phyloP scores from a whole-genome alignment of 2,797 vertebrate genomes.

The Catamblyrhynchus diadema region DNA sequence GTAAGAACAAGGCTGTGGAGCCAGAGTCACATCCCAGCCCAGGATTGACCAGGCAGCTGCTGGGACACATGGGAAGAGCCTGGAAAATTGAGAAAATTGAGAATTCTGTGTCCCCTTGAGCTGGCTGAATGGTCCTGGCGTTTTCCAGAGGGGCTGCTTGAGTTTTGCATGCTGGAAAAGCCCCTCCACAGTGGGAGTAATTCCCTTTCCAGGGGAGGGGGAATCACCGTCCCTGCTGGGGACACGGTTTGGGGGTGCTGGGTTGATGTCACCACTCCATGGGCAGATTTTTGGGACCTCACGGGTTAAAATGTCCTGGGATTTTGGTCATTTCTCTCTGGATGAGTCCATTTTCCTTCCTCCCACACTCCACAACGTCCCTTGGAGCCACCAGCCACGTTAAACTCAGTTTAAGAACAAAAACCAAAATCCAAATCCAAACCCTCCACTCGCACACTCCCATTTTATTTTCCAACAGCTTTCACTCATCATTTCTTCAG shows the following conservation, averaged over 20 bases:
- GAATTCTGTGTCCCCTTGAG: neutral
- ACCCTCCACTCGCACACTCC: neutral
- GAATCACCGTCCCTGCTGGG: neutral
- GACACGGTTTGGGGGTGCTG: neutral
- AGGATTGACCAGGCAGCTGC: neutral
- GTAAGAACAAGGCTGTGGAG: neutral
- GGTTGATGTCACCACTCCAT: fast-evolving
- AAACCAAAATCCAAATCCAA: neutral
- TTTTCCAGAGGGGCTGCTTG: neutral
- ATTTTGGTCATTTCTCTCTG: neutral
- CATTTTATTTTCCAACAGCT: neutral
- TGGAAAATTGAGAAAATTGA: neutral
- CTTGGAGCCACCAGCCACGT: neutral
- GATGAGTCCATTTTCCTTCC: neutral
- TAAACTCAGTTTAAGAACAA: neutral
- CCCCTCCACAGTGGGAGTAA: neutral
- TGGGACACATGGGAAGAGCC: neutral
- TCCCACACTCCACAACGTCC: fast-evolving
- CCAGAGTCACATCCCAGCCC: neutral
- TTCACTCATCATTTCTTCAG: neutral
- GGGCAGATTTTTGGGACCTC: neutral
- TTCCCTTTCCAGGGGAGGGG: neutral
- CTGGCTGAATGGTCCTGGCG: neutral
- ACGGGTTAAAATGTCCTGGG: neutral
- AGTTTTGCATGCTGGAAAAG: neutral